Conservation (phyloP, 1,140 invertebrate genomes). For the Euura lappo region DNA sequence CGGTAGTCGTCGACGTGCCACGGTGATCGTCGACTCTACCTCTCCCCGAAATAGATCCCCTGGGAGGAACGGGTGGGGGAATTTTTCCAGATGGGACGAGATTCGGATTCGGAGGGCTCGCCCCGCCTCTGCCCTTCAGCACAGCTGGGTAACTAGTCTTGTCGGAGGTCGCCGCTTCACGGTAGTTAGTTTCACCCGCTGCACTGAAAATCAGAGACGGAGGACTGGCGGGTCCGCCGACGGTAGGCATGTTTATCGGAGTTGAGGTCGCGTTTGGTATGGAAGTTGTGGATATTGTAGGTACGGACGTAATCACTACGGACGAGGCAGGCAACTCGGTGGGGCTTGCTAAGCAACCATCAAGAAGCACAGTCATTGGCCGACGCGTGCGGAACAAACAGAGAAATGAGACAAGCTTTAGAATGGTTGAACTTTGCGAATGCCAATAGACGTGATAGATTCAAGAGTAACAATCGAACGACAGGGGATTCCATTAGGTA, state of each 20-base stretch:
- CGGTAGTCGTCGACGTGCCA: conserved; percentile 32
- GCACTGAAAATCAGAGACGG: conserved; percentile 61
- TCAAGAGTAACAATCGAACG: too few relatives aligned
- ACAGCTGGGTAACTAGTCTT: conserved; percentile 71
- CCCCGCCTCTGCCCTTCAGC: conserved; percentile 68
- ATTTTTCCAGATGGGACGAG: conserved; percentile 63
- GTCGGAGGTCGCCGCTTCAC: conserved; percentile 37
- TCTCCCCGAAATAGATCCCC: conserved; percentile 64
- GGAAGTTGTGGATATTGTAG: conserved; percentile 22
- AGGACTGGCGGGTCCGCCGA: conserved; percentile 60
- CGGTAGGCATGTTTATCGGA: conserved; percentile 37
- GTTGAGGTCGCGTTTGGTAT: conserved; percentile 49
- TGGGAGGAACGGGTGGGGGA: conserved; percentile 80
- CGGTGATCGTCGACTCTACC: conserved; percentile 32
- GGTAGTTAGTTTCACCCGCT: conserved; percentile 30
- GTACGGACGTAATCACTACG: conserved; percentile 12
- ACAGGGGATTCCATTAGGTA: too few relatives aligned
- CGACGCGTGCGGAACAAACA: conserved; percentile 32
- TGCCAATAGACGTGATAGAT: not conserved
- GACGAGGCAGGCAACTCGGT: conserved; percentile 12
- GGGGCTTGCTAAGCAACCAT: conserved; percentile 28
- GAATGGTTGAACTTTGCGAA: not conserved
- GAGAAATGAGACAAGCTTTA: conserved; percentile 25
- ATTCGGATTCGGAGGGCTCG: conserved; percentile 52
- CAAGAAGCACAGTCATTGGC: conserved; percentile 17